Base-by-base conservation (phyloP, 2,113 vertebrate genomes). In the Anguilla japonica region DNA sequence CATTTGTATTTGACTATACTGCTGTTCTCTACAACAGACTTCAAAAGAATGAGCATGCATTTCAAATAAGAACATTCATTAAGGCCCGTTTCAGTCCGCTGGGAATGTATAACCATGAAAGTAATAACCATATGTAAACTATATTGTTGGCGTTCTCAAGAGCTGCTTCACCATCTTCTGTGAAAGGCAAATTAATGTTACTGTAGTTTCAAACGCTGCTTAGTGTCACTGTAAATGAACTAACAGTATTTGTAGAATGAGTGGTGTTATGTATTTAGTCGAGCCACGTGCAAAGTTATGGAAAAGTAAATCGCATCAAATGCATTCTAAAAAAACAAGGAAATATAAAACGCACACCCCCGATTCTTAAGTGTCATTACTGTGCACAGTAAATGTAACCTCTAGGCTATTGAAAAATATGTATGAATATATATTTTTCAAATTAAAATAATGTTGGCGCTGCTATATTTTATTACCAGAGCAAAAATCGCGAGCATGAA, bases 221-320 rank as follows among this genome's bases (percentile, higher is more conserved):
- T 43, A 56, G 0, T 57, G 85, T 91, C 88, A 89, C 86, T 90
- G 88, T 88, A 87, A 88, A 90, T 90, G 91, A 84, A 81, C 14
- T 46, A 67, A 3, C 18, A 67, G 60, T 67, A 26, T 67, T 60
- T 84, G 83, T 1, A 71, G 40, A 41, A 75, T 67, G 20, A 11
- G 18, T 67, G 22, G 26, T 26, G 60, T 67, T 26, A 67, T 22
- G 20, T 20, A 67, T 67, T 67, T 67, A 22, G 20, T 67, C 8
- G 60, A 67, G 60, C 18, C 57, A 67, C 60, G 5, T 26, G 60
- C 26, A 34, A 75, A 75, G 71, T 75, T 13, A 75, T 11, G 71
- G 20, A 75, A 75, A 75, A 13, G 1, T 34, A 26, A 29, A 29
- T 29, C 34, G 13, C 71, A n/a, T 75, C 34, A 13, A 75, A n/a